Conservation (phyloP, 2,888 invertebrate genomes). For the Athripsodes cinereus region DNA sequence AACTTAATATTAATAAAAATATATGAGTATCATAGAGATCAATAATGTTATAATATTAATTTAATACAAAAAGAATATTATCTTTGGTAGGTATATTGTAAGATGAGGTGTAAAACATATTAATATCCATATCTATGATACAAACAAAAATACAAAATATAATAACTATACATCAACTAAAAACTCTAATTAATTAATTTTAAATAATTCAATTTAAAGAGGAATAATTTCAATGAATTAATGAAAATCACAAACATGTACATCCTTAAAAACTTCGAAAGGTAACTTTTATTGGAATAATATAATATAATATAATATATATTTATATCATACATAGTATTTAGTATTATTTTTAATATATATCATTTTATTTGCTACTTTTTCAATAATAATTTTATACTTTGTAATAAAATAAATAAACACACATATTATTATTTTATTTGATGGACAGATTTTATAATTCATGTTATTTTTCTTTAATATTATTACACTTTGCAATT, state of each 20-base stretch:
- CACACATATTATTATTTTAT: not conserved
- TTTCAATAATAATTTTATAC: not conserved
- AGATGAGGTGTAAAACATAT: no score
- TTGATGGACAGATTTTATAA: constrained; percentile 1
- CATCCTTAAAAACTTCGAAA: not conserved
- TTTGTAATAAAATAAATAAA: not conserved
- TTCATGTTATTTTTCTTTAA: not conserved
- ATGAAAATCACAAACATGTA: not conserved
- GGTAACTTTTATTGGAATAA: not conserved
- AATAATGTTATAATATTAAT: no score
- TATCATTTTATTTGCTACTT: not conserved
- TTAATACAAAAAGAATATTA: no score
- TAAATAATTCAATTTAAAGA: no score
- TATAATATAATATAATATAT: not conserved
- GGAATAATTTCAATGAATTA: no score
- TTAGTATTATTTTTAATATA: not conserved
- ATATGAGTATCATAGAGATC: no score
- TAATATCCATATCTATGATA: no score
- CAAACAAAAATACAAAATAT: no score
- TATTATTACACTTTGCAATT: not conserved
- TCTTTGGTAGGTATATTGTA: no score
- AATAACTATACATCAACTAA: no score
- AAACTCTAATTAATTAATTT: no score
- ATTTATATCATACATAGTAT: not conserved
- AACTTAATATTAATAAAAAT: no score